These are phyloP conservation scores for Protophormia terraenovae DNA, from an alignment of 2,888 invertebrate species.

Conservation along the genomic window DNA sequence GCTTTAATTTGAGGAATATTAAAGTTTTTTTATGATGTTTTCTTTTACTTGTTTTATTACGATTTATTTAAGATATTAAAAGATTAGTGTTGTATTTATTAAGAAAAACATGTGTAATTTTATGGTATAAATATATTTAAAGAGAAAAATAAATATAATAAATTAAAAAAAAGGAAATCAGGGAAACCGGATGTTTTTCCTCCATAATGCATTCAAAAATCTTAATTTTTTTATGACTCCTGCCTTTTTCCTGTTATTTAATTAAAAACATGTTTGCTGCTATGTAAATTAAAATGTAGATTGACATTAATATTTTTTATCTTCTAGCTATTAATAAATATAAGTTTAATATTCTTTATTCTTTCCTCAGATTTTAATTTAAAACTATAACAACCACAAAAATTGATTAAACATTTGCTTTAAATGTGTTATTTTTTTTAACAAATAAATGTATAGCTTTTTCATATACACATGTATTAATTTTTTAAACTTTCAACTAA, in stretches of 20 bases:
- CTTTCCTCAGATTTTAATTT: background rate
- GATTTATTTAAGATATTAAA: background rate
- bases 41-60: background rate
- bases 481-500: background rate
- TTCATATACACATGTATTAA: background rate
- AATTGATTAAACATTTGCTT: conserved; percentile 25
- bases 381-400: background rate
- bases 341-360: background rate
- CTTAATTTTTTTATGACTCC: background rate
- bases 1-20: background rate
- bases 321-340: background rate
- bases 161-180: too few species aligned
- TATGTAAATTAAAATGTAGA: background rate
- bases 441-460: background rate
- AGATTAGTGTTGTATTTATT: background rate
- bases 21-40: background rate
- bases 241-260: background rate
- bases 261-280: background rate
- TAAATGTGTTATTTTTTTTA: background rate
- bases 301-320: background rate
- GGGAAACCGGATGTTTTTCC: background rate
- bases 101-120: background rate
- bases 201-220: too few species aligned
- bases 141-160: background rate
- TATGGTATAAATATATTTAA: background rate